phyloP scores from a whole-genome alignment of 2,888 invertebrate species.

The Cephalotes varians region DNA sequence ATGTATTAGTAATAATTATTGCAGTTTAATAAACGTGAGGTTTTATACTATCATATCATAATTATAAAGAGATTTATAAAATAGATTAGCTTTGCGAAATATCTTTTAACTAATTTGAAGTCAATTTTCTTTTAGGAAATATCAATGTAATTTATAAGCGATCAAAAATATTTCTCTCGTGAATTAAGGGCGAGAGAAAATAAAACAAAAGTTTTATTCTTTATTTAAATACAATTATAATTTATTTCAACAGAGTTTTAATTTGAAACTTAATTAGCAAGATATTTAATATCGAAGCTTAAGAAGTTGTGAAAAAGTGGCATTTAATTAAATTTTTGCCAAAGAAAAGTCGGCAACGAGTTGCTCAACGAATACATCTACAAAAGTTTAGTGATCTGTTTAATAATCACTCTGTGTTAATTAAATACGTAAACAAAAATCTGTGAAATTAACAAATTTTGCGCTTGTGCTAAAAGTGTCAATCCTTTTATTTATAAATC shows the following conservation, averaged over 20 bases:
- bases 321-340: conserved; percentile 16
- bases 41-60: background rate
- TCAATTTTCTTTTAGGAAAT: background rate
- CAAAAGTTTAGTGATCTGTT: background rate
- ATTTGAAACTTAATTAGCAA: conserved; percentile 24
- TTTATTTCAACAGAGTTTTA: conserved; percentile 18
- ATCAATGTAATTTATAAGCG: background rate
- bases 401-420: conserved; percentile 1
- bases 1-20: background rate
- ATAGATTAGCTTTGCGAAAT: background rate
- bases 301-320: conserved; percentile 19
- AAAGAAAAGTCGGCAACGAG: background rate
- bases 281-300: conserved; percentile 36
- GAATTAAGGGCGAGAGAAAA: background rate
- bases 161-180: background rate
- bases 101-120: background rate
- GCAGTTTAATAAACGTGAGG: background rate
- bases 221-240: conserved; percentile 15
- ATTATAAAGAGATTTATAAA: background rate
- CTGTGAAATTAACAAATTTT: background rate
- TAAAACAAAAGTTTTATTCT: background rate
- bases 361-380: background rate
- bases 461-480: background rate
- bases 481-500: conserved; percentile 37
- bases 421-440: conserved; percentile 4